Evolutionary conservation across 2,888 invertebrate genomes (phyloP).

Genomic region (Elegia similella): DNA sequence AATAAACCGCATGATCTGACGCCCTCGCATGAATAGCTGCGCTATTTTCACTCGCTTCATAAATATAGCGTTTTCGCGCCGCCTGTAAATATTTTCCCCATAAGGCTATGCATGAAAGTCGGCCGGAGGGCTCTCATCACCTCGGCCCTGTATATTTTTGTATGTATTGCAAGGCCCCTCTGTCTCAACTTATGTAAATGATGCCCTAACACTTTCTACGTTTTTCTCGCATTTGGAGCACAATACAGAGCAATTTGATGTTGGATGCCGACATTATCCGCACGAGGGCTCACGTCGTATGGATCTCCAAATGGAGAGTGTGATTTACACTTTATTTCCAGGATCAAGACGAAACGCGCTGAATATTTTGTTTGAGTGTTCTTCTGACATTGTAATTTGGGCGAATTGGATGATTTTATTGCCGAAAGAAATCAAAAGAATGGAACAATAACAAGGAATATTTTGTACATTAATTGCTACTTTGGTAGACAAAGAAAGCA

Average conservation of each 20-base stretch:
- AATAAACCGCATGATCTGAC: constrained; percentile 54
- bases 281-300: constrained; percentile 53
- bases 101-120: constrained; percentile 67
- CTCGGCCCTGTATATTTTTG: constrained; percentile 77
- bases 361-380: constrained; percentile 24
- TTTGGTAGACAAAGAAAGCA: constrained; percentile 66
- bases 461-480: constrained; percentile 69
- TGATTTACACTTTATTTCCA: constrained; percentile 60
- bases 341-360: constrained; percentile 41
- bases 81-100: constrained; percentile 75
- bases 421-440: constrained; percentile 26
- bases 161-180: constrained; percentile 68
- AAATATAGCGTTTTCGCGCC: constrained; percentile 67
- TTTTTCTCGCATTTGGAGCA: constrained; percentile 77
- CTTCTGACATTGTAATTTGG: constrained; percentile 13
- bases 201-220: constrained; percentile 75
- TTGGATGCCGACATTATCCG: constrained; percentile 66
- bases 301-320: constrained; percentile 60
- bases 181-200: constrained; percentile 81
- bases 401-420: constrained; percentile 17
- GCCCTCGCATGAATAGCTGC: constrained; percentile 44
- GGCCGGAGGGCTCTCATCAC: constrained; percentile 74
- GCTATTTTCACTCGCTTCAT: constrained; percentile 58
- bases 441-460: constrained; percentile 38
- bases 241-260: constrained; percentile 78